These are phyloP conservation scores for Antheraea yamamai DNA, from an alignment of 2,888 invertebrate genomes.

Conservation along the genomic window DNA sequence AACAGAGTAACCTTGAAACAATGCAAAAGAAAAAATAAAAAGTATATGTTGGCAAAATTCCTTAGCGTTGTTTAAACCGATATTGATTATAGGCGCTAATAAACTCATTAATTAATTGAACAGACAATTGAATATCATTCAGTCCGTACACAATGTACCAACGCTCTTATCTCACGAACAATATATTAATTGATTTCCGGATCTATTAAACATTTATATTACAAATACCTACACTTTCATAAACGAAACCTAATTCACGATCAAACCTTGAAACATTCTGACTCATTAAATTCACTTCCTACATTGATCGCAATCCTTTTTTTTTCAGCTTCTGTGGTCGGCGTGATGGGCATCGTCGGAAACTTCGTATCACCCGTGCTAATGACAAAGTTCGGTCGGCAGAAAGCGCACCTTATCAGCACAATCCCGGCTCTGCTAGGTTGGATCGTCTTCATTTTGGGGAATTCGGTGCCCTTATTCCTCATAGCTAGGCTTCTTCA, in stretches of 20 bases:
- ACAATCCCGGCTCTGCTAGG: conserved; percentile 77
- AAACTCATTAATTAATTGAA: not conserved
- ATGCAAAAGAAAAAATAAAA: not conserved
- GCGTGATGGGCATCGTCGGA: conserved; percentile 74
- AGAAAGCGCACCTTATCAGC: conserved; percentile 77
- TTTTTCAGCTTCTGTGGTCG: conserved; percentile 71
- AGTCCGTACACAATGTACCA: not conserved
- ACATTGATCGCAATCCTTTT: conserved; percentile 18
- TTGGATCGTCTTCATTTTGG: conserved; percentile 70
- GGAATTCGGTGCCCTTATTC: conserved; percentile 69
- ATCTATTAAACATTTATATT: conserved; percentile 7
- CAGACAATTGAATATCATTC: not conserved
- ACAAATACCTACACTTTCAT: conserved; percentile 4
- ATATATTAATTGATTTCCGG: conserved; percentile 14
- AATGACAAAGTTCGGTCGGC: conserved; percentile 83
- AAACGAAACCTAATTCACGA: conserved; percentile 2
- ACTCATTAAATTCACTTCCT: conserved; percentile 17
- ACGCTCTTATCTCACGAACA: conserved; percentile 3
- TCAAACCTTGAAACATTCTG: conserved; percentile 4
- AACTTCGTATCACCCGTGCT: conserved; percentile 76
- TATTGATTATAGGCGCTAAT: not conserved
- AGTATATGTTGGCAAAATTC: not conserved
- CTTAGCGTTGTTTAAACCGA: not conserved
- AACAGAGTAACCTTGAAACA: not conserved
- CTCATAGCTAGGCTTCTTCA: conserved; percentile 68